Conservation (phyloP, 2,888 invertebrate species). For the Timandra comae region DNA sequence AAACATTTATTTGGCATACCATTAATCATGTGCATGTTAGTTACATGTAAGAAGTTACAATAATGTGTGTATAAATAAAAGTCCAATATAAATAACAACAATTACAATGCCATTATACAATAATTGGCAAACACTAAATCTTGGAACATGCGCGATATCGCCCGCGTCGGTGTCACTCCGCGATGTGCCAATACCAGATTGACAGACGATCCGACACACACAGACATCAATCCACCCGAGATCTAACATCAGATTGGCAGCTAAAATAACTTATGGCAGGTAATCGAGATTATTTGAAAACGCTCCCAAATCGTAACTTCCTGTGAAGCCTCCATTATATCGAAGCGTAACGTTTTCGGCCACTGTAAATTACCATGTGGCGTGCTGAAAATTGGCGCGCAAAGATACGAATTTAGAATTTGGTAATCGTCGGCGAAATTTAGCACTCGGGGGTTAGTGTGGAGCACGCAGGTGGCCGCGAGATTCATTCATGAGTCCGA, state of each 20-base stretch:
- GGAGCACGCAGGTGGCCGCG: conserved; percentile 70
- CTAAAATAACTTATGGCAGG: conserved; percentile 28
- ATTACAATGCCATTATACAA: conserved; percentile 55
- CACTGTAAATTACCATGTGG: conserved; percentile 64
- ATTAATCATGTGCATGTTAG: too few relatives aligned
- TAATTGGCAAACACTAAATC: conserved; percentile 59
- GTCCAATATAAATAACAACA: conserved; percentile 31
- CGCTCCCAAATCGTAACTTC: conserved; percentile 55
- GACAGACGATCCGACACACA: conserved; percentile 44
- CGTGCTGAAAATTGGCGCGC: conserved; percentile 65
- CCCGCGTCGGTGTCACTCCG: conserved; percentile 50
- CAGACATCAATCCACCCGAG: conserved; percentile 39
- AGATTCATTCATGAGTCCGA: conserved; percentile 66
- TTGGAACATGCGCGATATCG: conserved; percentile 57
- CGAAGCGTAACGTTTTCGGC: conserved; percentile 48
- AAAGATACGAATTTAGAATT: conserved; percentile 53
- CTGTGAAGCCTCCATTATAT: conserved; percentile 52
- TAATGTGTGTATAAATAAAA: too few relatives aligned
- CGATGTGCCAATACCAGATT: conserved; percentile 58
- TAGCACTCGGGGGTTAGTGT: conserved; percentile 57
- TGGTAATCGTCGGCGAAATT: conserved; percentile 59
- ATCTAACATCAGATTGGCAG: conserved; percentile 41
- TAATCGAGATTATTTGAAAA: conserved; percentile 48
- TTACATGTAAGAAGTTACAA: too few relatives aligned
- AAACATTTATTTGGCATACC: too few relatives aligned